Evolutionary conservation across 2,113 vertebrate species (phyloP), one percentile per base, ranked within the genome.

Genomic region (Pteropus alecto): DNA sequence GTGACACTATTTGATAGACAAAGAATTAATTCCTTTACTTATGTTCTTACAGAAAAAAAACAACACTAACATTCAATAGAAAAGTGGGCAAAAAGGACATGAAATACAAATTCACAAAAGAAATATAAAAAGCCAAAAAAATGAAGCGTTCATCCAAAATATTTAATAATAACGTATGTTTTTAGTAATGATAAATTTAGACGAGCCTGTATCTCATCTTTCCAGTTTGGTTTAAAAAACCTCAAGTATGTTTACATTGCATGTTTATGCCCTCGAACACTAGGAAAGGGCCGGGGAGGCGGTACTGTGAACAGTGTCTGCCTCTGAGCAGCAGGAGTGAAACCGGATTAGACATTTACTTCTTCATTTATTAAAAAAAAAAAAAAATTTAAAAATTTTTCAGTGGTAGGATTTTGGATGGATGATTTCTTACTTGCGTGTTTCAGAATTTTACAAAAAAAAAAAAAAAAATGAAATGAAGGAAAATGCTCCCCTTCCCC

Each of bases 211-310:
- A 41, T 28, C n/a, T 92, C 60, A 26, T 70, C 58, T 81, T 93
- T 70, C 93, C n/a, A 12, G 38, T 90, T 41, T 67, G 33, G 65
- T 74, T 93, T 86, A 21, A 76, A 26, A 95, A 85, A 90, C 61
- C 67, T 41, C 28, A 22, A 9, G 9, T 19, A 56, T 63, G 71
- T 65, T 33, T 70, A n/a, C 6, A 35, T 19, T 2, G 26, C 10
- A 3, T 14, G 38, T 73, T 60, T 38, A 43, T 11, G 60, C 21
- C n/a, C 56, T 11, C 28, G 51, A 58, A 82, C 28, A 21, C 67
- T 3, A 54, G 24, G 14, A 26, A 30, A 38, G 2, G 46, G 60
- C 33, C 30, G 8, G 46, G 21, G 24, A 14, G 38, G 41, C 51
- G 0, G n/a, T 2, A 6, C 10, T 4, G 6, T 15, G 14, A 5